Evolutionary conservation across 2,797 vertebrate genomes (phyloP).

Genomic region (Arctocebus calabarensis): DNA sequence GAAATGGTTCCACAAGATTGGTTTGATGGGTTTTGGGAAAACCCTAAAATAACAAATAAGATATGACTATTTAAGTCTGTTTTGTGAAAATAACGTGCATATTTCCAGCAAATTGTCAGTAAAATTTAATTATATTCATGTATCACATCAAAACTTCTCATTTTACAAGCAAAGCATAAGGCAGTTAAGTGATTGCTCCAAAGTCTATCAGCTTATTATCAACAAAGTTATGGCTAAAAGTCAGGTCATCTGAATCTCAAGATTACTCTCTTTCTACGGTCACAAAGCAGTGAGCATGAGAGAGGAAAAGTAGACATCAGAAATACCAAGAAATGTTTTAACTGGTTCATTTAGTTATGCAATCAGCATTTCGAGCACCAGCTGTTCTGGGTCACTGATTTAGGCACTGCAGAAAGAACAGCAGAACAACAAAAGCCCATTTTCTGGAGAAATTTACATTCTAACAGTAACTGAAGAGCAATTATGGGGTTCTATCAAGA

Average conservation of each 20-base stretch:
- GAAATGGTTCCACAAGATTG: background rate
- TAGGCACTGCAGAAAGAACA: background rate
- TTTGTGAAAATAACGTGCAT: background rate
- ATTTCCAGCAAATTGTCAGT: background rate
- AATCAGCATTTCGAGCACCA: background rate
- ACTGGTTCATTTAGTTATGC: background rate
- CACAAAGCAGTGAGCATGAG: background rate
- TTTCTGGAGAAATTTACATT: background rate
- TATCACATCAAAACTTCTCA: background rate
- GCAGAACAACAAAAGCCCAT: background rate
- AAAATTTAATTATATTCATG: background rate
- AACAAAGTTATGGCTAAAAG: background rate
- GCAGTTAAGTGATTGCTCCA: background rate
- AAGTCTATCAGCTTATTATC: background rate
- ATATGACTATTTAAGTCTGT: background rate
- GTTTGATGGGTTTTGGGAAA: background rate
- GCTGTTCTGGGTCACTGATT: background rate
- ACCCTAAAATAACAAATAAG: background rate
- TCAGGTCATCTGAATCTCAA: background rate
- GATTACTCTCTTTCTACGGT: background rate
- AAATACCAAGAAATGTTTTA: background rate
- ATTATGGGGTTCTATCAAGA: background rate
- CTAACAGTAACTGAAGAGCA: background rate
- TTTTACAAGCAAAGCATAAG: background rate
- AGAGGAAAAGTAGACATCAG: background rate